These are phyloP conservation scores for Melanostigma gelatinosum DNA, from an alignment of 2,113 vertebrate species.

Conservation along the genomic window DNA sequence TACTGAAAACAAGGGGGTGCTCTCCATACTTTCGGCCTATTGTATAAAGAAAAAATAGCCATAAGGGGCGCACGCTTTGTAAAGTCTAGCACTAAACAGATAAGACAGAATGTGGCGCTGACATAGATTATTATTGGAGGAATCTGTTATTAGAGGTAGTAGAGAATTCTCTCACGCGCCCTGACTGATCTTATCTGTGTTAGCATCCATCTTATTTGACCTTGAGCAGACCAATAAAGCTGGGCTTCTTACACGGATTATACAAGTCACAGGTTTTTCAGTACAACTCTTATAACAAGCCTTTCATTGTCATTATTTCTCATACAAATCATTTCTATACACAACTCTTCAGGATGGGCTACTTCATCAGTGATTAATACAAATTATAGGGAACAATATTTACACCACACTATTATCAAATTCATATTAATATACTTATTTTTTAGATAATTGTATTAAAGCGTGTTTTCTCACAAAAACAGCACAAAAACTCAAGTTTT, in stretches of 20 bases:
- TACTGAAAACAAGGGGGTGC: background rate
- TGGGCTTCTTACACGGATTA: background rate
- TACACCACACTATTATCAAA: background rate
- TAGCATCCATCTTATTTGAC: constrained; percentile 62
- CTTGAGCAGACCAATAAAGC: constrained; percentile 56
- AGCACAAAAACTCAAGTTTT: constrained; percentile 58
- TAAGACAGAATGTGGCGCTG: background rate
- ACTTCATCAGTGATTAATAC: background rate
- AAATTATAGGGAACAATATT: background rate
- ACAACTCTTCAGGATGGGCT: background rate
- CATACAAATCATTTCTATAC: background rate
- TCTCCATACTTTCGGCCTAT: background rate
- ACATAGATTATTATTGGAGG: background rate
- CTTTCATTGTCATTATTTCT: background rate
- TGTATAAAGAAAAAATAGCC: background rate
- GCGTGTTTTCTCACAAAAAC: constrained; percentile 1
- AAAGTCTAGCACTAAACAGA: background rate
- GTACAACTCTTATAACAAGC: background rate
- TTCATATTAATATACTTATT: background rate
- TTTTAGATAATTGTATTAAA: constrained; percentile 30
- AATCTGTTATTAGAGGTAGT: constrained; percentile 2
- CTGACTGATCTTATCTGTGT: constrained; percentile 27
- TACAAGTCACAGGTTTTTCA: background rate
- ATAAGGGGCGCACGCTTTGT: background rate
- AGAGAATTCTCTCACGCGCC: constrained; percentile 19